These are phyloP conservation scores for Apodemus agrarius DNA, from an alignment of 2,797 vertebrate species.

Conservation along the genomic window DNA sequence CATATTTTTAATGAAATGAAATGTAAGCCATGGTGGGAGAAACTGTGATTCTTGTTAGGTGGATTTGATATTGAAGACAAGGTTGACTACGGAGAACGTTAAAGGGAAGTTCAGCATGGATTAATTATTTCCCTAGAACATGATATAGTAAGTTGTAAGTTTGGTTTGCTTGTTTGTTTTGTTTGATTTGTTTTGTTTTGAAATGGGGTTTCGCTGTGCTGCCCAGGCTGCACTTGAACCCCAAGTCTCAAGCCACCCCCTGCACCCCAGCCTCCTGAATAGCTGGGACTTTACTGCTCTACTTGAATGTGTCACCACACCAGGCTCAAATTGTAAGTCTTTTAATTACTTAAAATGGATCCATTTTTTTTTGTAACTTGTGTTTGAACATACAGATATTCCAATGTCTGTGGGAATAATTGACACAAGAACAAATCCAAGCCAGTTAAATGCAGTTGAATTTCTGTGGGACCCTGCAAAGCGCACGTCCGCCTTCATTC, in stretches of 20 bases:
- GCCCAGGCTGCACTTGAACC: not conserved
- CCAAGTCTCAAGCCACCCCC: not conserved
- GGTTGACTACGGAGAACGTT: not conserved
- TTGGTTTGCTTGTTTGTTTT: conserved; percentile 22
- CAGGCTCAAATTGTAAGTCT: not conserved
- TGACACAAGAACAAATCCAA: conserved; percentile 91
- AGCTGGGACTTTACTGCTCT: not conserved
- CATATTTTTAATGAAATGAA: conserved; percentile 49
- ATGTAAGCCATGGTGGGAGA: conserved; percentile 24
- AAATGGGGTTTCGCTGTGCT: not conserved
- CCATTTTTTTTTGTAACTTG: conserved; percentile 48
- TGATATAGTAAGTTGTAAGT: not conserved
- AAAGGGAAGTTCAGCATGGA: not conserved
- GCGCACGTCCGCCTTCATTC: conserved; percentile 92
- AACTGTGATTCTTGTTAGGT: not conserved
- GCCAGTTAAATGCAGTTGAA: conserved; percentile 92
- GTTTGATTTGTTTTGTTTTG: conserved; percentile 9
- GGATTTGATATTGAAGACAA: conserved; percentile 22
- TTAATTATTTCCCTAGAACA: conserved; percentile 28
- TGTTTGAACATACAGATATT: conserved; percentile 90
- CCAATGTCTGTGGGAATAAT: conserved; percentile 93
- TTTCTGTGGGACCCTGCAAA: conserved; percentile 93
- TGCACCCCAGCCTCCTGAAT: not conserved
- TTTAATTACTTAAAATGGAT: conserved; percentile 22
- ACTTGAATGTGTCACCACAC: not conserved